Evolutionary conservation across 2,888 invertebrate species (phyloP), one percentile per base, ranked within the genome.

Genomic region (Allophyes oxyacanthae): DNA sequence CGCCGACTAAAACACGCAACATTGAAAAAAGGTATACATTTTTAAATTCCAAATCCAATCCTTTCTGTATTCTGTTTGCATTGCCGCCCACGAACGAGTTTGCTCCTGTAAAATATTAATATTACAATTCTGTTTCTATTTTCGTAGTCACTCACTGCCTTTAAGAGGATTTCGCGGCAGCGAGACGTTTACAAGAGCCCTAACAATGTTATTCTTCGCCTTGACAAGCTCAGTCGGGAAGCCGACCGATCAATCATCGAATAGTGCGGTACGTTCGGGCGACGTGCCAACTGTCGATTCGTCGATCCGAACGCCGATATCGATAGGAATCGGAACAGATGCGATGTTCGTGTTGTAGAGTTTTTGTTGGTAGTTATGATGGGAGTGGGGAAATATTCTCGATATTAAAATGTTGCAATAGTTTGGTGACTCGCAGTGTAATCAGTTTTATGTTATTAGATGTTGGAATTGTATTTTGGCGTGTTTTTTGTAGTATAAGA

Each of bases 141-240:
- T 78, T 72, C 68, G 72, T 75, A 70, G 65, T 70, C 74, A 75
- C 71, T 78, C 78, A 79, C 73, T 75, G 78, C 71, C 77, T 81
- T 68, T 90, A 88, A 90, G 87, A 87, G 87, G 88, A 90, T 91
- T 91, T 88, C 67, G 85, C 84, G 73, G 81, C 85, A 84, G 80
- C 84, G 85, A 89, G 86, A 88, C 88, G 87, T 88, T 90, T 90
- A 92, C 91, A 90, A 89, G 88, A 82, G 86, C 84, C 80, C 83
- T 88, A 88, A 90, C 91, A 93, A 89, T 91, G 91, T 92, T 92
- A 91, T 94, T 93, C 90, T 91, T 88, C 85, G 86, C 72, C 86
- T 85, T 90, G 90, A 90, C 91, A 90, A 89, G 89, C 87, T 82
- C 81, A 80, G 77, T 70, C 80, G 85, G 85, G 81, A 81, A 86